phyloP scores from a whole-genome alignment of 2,888 invertebrate genomes.

The Conchocele bisecta region DNA sequence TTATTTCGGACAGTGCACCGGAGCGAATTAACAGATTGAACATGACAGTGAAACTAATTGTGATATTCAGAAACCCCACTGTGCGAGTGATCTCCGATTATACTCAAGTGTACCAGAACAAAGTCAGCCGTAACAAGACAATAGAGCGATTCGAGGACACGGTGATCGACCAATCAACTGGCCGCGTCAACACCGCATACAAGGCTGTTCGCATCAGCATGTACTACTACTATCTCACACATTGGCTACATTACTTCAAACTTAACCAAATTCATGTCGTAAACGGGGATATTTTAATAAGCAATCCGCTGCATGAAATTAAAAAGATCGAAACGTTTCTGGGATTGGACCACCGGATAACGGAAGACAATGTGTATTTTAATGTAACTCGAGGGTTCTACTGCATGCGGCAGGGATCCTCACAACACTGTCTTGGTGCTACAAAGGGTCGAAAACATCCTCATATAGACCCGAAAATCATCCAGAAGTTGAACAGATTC shows the following conservation, averaged over 20 bases:
- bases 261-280: constrained; percentile 96
- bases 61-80: constrained; percentile 98
- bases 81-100: constrained; percentile 98
- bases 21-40: constrained; percentile 97
- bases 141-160: constrained; percentile 82
- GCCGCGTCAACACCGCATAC: constrained; percentile 82
- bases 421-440: constrained; percentile 94
- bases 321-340: constrained; percentile 78
- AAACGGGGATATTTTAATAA: constrained; percentile 85
- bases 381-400: constrained; percentile 98
- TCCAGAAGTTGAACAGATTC: constrained; percentile 75
- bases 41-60: constrained; percentile 92
- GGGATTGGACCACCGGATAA: constrained; percentile 74
- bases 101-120: constrained; percentile 91
- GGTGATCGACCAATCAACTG: constrained; percentile 80
- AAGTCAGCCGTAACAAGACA: constrained; percentile 72
- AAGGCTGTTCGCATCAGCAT: constrained; percentile 83
- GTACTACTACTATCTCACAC: constrained; percentile 89
- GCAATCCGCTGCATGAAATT: constrained; percentile 78
- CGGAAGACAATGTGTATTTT: constrained; percentile 94
- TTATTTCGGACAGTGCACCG: constrained; percentile 97
- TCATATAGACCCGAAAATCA: constrained; percentile 89
- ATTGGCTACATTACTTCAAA: constrained; percentile 96
- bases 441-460: constrained; percentile 94
- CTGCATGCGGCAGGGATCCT: constrained; percentile 87